A percentile compares a stretch with the other conserved stretches of the same genome.
These are phyloP conservation scores for Henricia sp. DNA, from an alignment of 53 echinoderm and acorn worm genomes.

Conservation along the genomic window DNA sequence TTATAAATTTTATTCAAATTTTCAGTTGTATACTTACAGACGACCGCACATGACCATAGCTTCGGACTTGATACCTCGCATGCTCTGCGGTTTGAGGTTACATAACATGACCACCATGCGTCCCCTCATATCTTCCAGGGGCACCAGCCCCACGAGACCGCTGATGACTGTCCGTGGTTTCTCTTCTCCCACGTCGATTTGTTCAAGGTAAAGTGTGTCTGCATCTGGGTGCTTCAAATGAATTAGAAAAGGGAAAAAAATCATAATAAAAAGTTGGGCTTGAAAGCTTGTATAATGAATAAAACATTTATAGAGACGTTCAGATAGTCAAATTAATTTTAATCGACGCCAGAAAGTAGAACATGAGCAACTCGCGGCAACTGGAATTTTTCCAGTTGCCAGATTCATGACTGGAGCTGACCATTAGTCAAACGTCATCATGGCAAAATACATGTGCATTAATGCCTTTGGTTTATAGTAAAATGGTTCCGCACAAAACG, in stretches of 20 bases:
- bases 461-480: too few species aligned
- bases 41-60: conserved; percentile 95
- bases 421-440: too few species aligned
- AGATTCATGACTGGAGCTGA: too few species aligned
- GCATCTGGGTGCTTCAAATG: conserved; percentile 89
- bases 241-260: not conserved
- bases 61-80: conserved; percentile 90
- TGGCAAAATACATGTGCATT: too few species aligned
- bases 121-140: conserved; percentile 75
- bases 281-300: not conserved
- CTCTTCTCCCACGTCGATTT: conserved; percentile 89
- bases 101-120: conserved; percentile 89
- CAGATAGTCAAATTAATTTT: too few species aligned
- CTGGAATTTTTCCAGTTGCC: too few species aligned
- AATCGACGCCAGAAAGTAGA: too few species aligned
- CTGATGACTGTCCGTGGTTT: conserved; percentile 87
- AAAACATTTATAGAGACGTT: too few species aligned
- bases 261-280: too few species aligned
- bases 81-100: conserved; percentile 93
- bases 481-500: too few species aligned
- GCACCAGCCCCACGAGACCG: conserved; percentile 78
- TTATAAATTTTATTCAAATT: not conserved
- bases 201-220: conserved; percentile 85
- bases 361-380: too few species aligned
- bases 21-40: conserved; percentile 59